Percentiles rank a stretch among this genome's conserved stretches.
These are phyloP conservation scores for Phrynosoma blainvillii DNA, from an alignment of 2,113 vertebrate species.

Conservation along the genomic window DNA sequence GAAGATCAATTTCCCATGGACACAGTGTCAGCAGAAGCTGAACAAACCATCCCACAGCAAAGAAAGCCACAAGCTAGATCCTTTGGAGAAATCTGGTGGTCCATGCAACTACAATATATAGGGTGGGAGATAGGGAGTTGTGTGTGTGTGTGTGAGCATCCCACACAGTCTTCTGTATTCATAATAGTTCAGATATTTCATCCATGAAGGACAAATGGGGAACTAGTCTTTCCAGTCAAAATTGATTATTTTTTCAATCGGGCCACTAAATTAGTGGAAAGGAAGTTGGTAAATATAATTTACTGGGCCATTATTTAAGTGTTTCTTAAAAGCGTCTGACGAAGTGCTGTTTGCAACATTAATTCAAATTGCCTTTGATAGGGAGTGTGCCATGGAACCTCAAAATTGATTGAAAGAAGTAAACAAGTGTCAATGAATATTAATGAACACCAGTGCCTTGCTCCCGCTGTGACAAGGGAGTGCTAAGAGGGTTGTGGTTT, in stretches of 20 bases:
- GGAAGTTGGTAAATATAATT: conserved; percentile 25
- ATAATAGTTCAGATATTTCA: background rate
- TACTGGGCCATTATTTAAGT: conserved; percentile 19
- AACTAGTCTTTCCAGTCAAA: background rate
- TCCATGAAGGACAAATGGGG: conserved; percentile 19
- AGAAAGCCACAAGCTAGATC: background rate
- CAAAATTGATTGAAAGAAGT: conserved; percentile 29
- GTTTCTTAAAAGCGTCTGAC: background rate
- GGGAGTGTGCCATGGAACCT: conserved; percentile 23
- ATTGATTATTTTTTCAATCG: conserved; percentile 15
- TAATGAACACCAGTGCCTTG: conserved; percentile 23
- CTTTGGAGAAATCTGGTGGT: background rate
- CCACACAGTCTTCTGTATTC: background rate
- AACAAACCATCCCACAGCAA: background rate
- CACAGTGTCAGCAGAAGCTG: too few relatives aligned
- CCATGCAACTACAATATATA: background rate
- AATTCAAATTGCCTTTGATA: conserved; percentile 35
- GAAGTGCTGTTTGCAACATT: conserved; percentile 39
- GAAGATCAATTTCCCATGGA: background rate
- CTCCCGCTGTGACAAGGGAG: background rate
- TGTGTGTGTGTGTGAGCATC: background rate
- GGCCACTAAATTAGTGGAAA: conserved; percentile 22
- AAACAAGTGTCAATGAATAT: conserved; percentile 37
- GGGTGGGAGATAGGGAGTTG: background rate
- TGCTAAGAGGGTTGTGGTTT: conserved; percentile 24